Conservation (phyloP, 37 sponge, comb jelly and placozoan genomes). For the Halichondria panicea region DNA sequence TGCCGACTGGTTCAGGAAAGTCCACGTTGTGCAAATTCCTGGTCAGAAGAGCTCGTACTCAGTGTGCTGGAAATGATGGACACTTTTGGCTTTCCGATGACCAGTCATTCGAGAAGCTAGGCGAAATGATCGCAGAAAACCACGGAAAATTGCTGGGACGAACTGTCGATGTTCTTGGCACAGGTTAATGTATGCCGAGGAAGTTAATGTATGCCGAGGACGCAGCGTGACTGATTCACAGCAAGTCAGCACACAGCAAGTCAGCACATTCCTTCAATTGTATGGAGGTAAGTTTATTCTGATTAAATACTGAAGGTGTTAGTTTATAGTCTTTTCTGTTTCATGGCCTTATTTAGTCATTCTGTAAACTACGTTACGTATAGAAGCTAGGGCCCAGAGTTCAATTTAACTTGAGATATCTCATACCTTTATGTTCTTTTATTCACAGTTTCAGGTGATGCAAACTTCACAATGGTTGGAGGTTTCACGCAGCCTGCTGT, state of each 20-base stretch:
- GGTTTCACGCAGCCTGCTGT: slow-evolving; percentile 36
- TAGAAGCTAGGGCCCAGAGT: too few relatives aligned
- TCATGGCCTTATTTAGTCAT: too few relatives aligned
- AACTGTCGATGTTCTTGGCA: slow-evolving; percentile 35
- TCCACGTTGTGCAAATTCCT: slow-evolving; percentile 31
- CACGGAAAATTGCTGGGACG: slow-evolving; percentile 14
- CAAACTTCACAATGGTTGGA: slow-evolving; percentile 38
- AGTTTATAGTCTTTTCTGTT: too few relatives aligned
- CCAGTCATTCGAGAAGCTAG: slow-evolving; percentile 39
- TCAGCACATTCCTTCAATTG: too few relatives aligned
- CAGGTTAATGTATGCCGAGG: too few relatives aligned
- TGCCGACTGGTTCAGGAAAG: slow-evolving; percentile 46
- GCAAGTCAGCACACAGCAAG: too few relatives aligned
- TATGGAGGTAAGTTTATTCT: too few relatives aligned
- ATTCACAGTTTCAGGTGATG: slow-evolving; percentile 29
- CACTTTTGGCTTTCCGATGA: slow-evolving; percentile 35
- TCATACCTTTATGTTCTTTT: background rate
- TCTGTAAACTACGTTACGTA: too few relatives aligned
- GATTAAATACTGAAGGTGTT: too few relatives aligned
- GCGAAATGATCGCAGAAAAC: slow-evolving; percentile 36
- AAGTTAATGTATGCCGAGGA: too few relatives aligned
- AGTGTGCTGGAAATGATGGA: background rate
- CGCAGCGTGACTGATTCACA: too few relatives aligned
- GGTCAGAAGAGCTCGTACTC: background rate
- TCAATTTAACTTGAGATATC: too few relatives aligned